Conservation (phyloP, 2,113 vertebrate genomes). For the Dissostichus mawsoni region DNA sequence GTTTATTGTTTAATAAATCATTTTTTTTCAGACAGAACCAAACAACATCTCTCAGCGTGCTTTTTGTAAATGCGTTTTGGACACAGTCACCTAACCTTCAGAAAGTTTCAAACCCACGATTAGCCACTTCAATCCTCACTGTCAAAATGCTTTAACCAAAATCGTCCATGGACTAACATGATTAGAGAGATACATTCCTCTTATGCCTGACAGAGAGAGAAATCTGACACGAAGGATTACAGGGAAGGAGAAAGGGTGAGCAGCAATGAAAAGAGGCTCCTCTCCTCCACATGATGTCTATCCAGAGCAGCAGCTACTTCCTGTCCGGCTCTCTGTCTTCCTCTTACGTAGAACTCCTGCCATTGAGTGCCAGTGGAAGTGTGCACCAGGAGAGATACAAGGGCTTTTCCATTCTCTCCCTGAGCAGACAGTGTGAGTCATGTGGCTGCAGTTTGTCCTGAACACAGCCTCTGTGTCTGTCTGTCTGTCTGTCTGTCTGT, state of each 20-base stretch:
- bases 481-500: neutral
- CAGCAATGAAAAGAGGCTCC: neutral
- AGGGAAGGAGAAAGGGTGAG: neutral
- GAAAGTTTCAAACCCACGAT: too few species aligned
- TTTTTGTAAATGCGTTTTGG: too few species aligned
- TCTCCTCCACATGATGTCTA: conserved; percentile 11
- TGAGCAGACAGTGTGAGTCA: conserved; percentile 25
- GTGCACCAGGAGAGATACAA: conserved; percentile 24
- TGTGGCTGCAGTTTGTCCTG: conserved; percentile 1
- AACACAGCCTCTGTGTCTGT: neutral
- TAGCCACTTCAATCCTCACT: too few species aligned
- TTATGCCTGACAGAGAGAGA: neutral
- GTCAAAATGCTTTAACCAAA: neutral
- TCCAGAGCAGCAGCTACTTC: neutral
- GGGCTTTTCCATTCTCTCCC: conserved; percentile 9
- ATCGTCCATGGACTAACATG: neutral
- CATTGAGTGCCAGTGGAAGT: conserved; percentile 1
- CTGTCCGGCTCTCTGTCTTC: neutral
- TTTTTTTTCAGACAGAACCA: too few species aligned
- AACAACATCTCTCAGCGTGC: too few species aligned
- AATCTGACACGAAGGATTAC: neutral
- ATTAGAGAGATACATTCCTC: conserved; percentile 7
- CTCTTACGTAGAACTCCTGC: conserved; percentile 24
- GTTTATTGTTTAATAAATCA: too few species aligned
- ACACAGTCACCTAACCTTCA: too few species aligned